phyloP scores from a whole-genome alignment of 2,888 invertebrate genomes.

The Horisme vitalbata region DNA sequence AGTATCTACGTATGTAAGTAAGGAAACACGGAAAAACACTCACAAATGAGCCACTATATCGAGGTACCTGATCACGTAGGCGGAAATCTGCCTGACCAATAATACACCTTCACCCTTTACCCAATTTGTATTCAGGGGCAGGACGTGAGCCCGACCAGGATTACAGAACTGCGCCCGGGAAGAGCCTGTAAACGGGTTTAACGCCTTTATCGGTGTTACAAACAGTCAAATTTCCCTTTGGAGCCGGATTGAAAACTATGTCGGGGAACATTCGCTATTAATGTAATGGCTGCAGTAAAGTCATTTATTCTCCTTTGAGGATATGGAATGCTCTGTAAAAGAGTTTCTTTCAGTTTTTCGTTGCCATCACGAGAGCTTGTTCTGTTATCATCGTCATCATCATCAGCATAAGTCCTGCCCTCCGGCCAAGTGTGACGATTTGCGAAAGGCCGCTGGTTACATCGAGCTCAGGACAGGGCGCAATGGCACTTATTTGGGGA shows the following conservation, averaged over 20 bases:
- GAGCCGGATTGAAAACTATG: constrained; percentile 39
- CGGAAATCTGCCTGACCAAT: constrained; percentile 71
- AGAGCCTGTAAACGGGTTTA: constrained; percentile 63
- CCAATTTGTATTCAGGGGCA: constrained; percentile 61
- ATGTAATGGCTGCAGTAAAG: constrained; percentile 19
- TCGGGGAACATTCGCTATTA: constrained; percentile 22
- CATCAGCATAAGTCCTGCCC: too few species aligned
- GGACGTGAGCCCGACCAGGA: constrained; percentile 48
- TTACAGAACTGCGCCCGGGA: constrained; percentile 61
- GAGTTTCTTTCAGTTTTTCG: constrained; percentile 7
- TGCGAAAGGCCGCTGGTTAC: too few species aligned
- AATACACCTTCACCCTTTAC: constrained; percentile 66
- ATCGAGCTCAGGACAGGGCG: too few species aligned
- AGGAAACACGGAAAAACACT: constrained; percentile 58
- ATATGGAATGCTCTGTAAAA: constrained; percentile 3
- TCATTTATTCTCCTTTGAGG: constrained; percentile 14
- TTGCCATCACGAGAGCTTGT: neutral
- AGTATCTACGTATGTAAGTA: constrained; percentile 40
- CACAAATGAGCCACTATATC: constrained; percentile 53
- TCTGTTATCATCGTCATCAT: too few species aligned
- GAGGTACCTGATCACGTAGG: constrained; percentile 58
- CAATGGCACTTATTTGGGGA: too few species aligned
- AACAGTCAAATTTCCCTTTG: constrained; percentile 38
- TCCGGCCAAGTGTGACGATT: too few species aligned
- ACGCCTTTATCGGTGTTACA: constrained; percentile 54